A percentile compares a stretch with the other conserved stretches of the same genome.
Evolutionary conservation across 2,113 vertebrate species (phyloP).

Genomic region (Paracanthobrama guichenoti): DNA sequence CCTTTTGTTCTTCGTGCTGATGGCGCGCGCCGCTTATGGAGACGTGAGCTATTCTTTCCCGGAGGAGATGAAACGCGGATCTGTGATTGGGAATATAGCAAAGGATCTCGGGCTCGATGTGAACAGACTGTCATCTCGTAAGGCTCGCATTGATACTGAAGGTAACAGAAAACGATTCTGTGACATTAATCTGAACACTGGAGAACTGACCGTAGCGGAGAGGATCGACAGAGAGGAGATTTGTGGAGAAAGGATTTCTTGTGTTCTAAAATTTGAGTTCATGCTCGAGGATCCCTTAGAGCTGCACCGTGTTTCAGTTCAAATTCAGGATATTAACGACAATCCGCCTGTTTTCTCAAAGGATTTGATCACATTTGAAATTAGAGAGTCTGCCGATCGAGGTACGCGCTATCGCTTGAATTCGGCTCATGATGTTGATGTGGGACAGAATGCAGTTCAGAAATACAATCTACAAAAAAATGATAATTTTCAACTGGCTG

Average conservation of each 20-base stretch:
- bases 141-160: conserved; percentile 60
- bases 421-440: conserved; percentile 62
- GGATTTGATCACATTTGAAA: conserved; percentile 62
- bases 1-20: conserved; percentile 23
- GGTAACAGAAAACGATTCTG: conserved; percentile 65
- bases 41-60: conserved; percentile 65
- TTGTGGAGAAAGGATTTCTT: conserved; percentile 51
- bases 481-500: conserved; percentile 69
- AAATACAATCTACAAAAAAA: conserved; percentile 60
- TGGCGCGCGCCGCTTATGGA: conserved; percentile 12
- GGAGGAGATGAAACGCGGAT: conserved; percentile 68
- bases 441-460: conserved; percentile 68
- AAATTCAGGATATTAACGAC: conserved; percentile 68
- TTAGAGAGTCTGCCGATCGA: conserved; percentile 65
- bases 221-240: conserved; percentile 72
- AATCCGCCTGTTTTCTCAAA: conserved; percentile 66
- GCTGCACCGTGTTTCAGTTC: conserved; percentile 21
- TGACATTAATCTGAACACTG: conserved; percentile 67
- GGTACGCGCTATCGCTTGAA: conserved; percentile 68
- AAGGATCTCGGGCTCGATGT: conserved; percentile 67
- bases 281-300: conserved; percentile 58
- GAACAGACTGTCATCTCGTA: conserved; percentile 51
- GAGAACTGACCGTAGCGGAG: conserved; percentile 68
- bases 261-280: conserved; percentile 50
- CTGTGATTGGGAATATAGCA: conserved; percentile 67